phyloP scores from a whole-genome alignment of 2,113 vertebrate species.

The Pomatorhinus ruficollis region DNA sequence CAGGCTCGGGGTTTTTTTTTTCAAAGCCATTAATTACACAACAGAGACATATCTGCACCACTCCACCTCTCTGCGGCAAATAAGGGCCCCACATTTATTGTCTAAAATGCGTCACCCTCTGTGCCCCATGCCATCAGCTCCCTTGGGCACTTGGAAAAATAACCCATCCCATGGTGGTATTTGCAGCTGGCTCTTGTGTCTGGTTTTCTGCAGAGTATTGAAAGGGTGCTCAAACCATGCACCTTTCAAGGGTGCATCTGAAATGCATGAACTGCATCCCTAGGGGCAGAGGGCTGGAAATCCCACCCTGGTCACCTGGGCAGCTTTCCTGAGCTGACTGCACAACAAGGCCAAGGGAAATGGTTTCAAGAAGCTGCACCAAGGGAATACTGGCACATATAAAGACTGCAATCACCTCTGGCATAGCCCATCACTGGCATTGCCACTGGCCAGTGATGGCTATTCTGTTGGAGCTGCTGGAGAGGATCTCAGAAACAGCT shows the following conservation, averaged over 20 bases:
- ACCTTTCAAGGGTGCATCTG: neutral
- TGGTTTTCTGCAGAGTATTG: neutral
- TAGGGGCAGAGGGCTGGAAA: neutral
- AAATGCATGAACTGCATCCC: neutral
- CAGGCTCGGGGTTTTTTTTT: neutral
- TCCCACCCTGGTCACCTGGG: neutral
- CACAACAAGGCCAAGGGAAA: accelerated
- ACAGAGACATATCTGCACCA: slow-evolving; percentile 50
- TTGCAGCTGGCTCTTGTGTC: neutral
- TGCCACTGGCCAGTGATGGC: accelerated
- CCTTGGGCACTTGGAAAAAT: neutral
- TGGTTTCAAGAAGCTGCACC: neutral
- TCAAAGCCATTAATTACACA: slow-evolving; percentile 66
- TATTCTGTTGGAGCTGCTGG: neutral
- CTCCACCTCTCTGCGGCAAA: neutral
- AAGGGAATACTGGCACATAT: neutral
- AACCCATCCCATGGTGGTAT: neutral
- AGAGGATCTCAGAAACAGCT: neutral
- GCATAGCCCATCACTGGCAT: neutral
- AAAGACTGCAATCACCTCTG: neutral
- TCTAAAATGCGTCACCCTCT: neutral
- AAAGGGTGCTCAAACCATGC: accelerated
- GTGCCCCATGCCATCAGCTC: neutral
- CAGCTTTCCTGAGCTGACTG: neutral
- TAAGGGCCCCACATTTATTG: neutral